Conservation (phyloP, 2,113 vertebrate species). For the Aix galericulata region DNA sequence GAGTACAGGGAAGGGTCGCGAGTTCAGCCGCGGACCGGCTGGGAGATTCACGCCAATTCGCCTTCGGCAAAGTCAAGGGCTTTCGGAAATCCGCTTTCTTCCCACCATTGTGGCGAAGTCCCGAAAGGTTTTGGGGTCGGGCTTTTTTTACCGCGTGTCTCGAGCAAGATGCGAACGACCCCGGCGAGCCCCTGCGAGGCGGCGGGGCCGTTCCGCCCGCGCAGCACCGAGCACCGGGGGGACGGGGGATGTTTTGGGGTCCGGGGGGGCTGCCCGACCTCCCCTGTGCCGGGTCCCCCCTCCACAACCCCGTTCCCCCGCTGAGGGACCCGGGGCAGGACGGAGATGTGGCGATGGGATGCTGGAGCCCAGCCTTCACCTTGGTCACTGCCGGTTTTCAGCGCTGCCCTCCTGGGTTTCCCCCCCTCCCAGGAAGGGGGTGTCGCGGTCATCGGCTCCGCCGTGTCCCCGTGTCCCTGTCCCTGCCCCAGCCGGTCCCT, state of each 20-base stretch:
- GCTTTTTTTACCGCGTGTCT: not conserved
- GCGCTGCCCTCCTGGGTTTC: not conserved
- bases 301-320: too few species aligned
- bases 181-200: too few species aligned
- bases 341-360: not conserved
- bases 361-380: too few species aligned
- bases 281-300: too few species aligned
- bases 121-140: fast-evolving
- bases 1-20: not conserved
- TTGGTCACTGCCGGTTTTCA: not conserved
- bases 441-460: not conserved
- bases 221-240: not conserved
- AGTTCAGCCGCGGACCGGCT: not conserved
- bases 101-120: not conserved
- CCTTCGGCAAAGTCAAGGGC: not conserved
- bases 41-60: not conserved
- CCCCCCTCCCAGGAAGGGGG: too few species aligned
- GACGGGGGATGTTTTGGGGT: too few species aligned
- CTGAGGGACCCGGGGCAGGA: not conserved
- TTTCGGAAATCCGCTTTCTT: not conserved
- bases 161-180: not conserved
- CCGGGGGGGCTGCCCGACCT: too few species aligned
- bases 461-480: too few species aligned
- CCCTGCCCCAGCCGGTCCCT: not conserved
- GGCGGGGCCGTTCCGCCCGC: not conserved